Base-by-base conservation (phyloP, 1,140 invertebrate species). In the Halesus radiatus region DNA sequence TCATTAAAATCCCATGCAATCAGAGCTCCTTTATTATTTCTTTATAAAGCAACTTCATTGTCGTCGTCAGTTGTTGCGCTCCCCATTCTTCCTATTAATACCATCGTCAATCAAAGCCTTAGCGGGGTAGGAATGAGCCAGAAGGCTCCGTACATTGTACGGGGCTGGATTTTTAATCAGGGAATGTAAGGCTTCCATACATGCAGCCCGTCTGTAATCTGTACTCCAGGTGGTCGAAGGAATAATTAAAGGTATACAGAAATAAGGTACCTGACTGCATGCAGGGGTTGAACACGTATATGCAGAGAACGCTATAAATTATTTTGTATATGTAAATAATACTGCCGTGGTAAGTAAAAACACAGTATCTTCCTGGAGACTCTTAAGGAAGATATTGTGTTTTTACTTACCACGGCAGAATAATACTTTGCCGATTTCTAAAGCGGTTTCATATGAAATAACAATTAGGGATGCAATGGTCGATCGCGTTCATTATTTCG, bases 91-190 rank as follows among this genome's bases (percentile, higher is more conserved):
- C 62, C 62, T 22, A 66, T 66, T 66, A 66, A 66, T 66, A 66
- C 62, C 22, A 32, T 66, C 23, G 62, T 32, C 62, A 66, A 66
- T 66, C 62, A 66, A 66, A 32, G 26, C 56, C 23, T 60, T 60
- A 60, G 56, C 56, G 56, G 56, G 56, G 56, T 23, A 60, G 18
- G n/a, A 20, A 60, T 23, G 7, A 20, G 8, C 3, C 62, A 37
- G 23, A 45, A 45, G 37, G 37, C 37, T 13, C 8, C 13, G 7
- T 13, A 45, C 37, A 45, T 45, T 45, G 37, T 45, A 13, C 37
- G n/a, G 10, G 56, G 56, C 56, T 29, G 62, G 62, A 66, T 66
- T 66, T 66, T 66, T 66, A 66, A 66, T 66, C 62, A 66, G 62
- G 29, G 22, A 26, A 16, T 60, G 23, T 66, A 66, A 29, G 62